Percentiles rank a stretch among this genome's conserved stretches.
phyloP scores from a whole-genome alignment of 1,140 invertebrate species.

The Drosophila paulistorum region DNA sequence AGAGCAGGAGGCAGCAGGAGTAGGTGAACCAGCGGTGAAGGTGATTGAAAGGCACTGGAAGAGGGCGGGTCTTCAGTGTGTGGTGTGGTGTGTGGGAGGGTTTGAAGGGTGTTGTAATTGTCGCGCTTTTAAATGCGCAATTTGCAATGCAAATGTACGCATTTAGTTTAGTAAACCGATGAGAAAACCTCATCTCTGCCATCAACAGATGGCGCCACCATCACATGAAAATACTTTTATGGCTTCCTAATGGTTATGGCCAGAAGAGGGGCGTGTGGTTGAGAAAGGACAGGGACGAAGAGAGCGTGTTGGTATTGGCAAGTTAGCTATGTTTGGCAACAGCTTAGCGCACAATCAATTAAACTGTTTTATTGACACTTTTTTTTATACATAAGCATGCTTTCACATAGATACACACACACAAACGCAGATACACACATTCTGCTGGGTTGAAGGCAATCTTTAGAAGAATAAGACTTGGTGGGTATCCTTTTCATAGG shows the following conservation, averaged over 20 bases:
- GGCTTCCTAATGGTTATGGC: conserved; percentile 10
- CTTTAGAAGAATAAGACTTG: no score
- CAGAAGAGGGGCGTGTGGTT: not conserved
- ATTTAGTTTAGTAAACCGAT: conserved; percentile 62
- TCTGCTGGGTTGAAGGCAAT: no score
- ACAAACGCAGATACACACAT: conserved; percentile 22
- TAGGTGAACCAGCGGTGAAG: not conserved
- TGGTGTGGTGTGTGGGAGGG: not conserved
- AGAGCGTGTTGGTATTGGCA: conserved; percentile 6
- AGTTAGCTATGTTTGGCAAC: conserved; percentile 63
- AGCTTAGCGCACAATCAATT: conserved; percentile 79
- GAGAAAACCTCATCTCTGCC: conserved; percentile 25
- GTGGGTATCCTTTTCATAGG: not conserved
- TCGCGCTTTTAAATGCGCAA: conserved; percentile 77
- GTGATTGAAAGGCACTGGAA: not conserved
- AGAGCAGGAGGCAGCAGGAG: no score
- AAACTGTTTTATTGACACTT: conserved; percentile 77
- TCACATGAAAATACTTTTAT: conserved; percentile 54
- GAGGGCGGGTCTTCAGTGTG: not conserved
- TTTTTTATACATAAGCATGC: conserved; percentile 21
- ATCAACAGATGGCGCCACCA: conserved; percentile 46
- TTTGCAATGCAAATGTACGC: conserved; percentile 80
- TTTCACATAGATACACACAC: conserved; percentile 12
- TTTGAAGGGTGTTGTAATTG: conserved; percentile 58
- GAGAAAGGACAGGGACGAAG: not conserved